Base-by-base conservation (phyloP, 1,140 invertebrate genomes). In the Drosophila kurseongensis region DNA sequence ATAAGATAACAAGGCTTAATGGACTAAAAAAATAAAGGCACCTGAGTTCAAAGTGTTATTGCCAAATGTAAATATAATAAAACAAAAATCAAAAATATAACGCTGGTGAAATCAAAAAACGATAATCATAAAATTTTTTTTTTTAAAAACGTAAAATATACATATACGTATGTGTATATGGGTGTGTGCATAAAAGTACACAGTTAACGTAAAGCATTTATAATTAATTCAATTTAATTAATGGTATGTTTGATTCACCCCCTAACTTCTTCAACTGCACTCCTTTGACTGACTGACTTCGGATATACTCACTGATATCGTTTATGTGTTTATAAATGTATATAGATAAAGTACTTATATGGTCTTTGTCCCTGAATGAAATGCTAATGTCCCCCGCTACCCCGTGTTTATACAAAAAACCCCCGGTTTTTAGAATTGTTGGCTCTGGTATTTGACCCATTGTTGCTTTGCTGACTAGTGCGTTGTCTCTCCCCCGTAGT, bases 1-100 rank as follows among this genome's bases (percentile, higher is more conserved):
- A 83, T 88, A 88, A 89, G 84, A 89, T 88, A 88, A 88, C 86
- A 91, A 91, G 71, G 57, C 83, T 90, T 91, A 90, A 88, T 65
- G 88, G 88, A 90, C 88, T 91, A 91, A 52, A 60, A 81, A 90
- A 63, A 50, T 80, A 85, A 90, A 90, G 86, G 86, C 86, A 90
- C 85, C 85, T 90, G 85, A 90, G 85, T 90, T 90, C 81, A 85
- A 85, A 86, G 60, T 85, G 82, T 85, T 85, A 84, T 84, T 84
- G 76, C 80, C 81, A 80, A 84, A 61, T 77, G 29, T 58, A 78
- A 65, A 80, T 63, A 50, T 48, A 59, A 65, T 62, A 69, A 79
- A 63, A 51, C 55, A 40, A 71, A 79, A 86, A 47, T 86, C 41
- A 78, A 78, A 84, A 66, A 66, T 55, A 48, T 68, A 68, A 68